Evolutionary conservation across 2,888 invertebrate species (phyloP), one percentile per base, ranked within the genome.

Genomic region (Mythimna vitellina): DNA sequence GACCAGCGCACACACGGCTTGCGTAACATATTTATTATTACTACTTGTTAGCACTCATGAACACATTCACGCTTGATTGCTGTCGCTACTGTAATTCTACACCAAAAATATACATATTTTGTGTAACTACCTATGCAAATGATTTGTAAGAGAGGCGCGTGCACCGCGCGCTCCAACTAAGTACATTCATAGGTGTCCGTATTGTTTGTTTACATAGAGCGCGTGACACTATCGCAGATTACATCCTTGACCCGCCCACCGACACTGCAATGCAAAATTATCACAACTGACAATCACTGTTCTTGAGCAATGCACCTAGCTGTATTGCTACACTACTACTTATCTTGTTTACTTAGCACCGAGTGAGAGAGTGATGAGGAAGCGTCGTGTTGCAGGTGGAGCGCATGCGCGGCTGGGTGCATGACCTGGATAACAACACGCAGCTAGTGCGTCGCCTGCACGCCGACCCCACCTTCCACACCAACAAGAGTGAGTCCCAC

Each of bases 391-490:
- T 86, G 64, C 93, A 97, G 97, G 96, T 96, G 87, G 96, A 95
- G 85, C 93, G 94, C 80, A 92, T 96, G 84, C 93, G 95, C 81
- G 87, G 89, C 82, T 96, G 96, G 96, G 96, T 97, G 81, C 92
- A 92, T 78, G 94, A 94, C 76, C 93, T 97, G 68, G 93, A 93
- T 86, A 90, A 89, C 81, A 96, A 96, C 91, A 96, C 97, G 64
- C 93, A 92, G 87, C 92, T 92, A 75, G 91, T 96, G 88, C 94
- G 94, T 63, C 92, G 92, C 46, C 92, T 96, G 83, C 97, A 97
- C 92, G 96, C 97, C 79, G 97, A 97, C 88, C 97, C 96, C 82
- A 93, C 94, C 83, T 96, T 90, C 92, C 94, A 94, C 89, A 91
- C 90, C 76, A 95, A 94, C 88, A 90, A 86, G 71, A 89, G 96